Conservation (phyloP, 2,113 vertebrate species). For the Penelope pileata region DNA sequence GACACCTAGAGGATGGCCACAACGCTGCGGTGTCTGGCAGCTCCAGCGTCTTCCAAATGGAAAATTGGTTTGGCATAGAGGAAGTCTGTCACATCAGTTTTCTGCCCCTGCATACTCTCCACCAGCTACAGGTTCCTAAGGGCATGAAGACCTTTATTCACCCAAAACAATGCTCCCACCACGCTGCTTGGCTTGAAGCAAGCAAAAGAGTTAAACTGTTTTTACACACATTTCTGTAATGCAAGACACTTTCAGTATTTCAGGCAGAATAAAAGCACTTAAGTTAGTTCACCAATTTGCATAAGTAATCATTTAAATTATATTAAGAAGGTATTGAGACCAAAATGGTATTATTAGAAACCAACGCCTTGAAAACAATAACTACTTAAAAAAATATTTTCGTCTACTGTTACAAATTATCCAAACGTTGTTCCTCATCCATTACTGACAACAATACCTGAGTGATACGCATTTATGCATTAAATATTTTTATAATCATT, state of each 20-base stretch:
- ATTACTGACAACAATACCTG: conserved; percentile 33
- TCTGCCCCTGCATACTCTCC: neutral
- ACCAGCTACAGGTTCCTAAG: neutral
- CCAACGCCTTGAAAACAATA: conserved; percentile 1
- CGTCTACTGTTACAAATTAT: conserved; percentile 12
- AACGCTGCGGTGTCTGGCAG: neutral
- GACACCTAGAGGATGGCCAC: neutral
- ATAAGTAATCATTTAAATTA: conserved; percentile 10
- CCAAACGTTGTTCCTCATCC: neutral
- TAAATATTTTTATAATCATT: conserved; percentile 47
- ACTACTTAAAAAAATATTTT: conserved; percentile 1
- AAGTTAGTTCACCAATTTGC: neutral
- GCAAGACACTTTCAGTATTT: neutral
- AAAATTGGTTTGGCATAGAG: neutral
- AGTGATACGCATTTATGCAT: conserved; percentile 24
- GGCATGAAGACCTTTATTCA: neutral
- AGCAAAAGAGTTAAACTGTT: neutral
- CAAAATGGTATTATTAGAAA: conserved; percentile 45
- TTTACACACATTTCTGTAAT: neutral
- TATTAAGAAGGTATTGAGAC: conserved; percentile 1
- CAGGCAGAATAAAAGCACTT: neutral
- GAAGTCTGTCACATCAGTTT: neutral
- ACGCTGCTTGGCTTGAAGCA: neutral
- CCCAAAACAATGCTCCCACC: neutral
- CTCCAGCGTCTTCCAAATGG: neutral